Conservation (phyloP, 2,113 vertebrate genomes). For the Amazona guildingii region DNA sequence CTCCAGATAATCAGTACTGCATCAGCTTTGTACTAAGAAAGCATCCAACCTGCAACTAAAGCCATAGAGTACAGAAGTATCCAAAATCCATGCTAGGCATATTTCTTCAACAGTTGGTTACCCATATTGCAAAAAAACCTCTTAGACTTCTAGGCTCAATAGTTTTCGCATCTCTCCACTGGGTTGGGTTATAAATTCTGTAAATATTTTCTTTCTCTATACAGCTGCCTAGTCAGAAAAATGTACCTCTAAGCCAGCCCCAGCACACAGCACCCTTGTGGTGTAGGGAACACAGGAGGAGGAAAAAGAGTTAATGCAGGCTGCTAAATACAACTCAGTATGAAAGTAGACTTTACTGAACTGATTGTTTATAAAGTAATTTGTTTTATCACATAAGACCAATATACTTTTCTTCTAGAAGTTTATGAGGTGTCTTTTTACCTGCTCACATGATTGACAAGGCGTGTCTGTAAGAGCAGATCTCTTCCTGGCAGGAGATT, state of each 20-base stretch:
- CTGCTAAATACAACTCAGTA: neutral
- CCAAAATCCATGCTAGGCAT: neutral
- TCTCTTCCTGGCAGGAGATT: conserved; percentile 94
- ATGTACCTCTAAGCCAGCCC: neutral
- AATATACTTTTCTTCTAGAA: neutral
- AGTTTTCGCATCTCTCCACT: neutral
- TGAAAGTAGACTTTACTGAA: neutral
- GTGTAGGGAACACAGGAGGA: neutral
- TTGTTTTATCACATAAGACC: neutral
- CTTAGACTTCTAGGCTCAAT: neutral
- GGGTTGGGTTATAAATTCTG: neutral
- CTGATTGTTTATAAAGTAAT: neutral
- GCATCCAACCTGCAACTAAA: neutral
- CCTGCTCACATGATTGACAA: conserved; percentile 96
- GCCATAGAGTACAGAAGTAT: neutral
- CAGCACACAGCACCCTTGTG: neutral
- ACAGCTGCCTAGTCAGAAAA: neutral
- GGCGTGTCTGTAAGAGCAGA: conserved; percentile 89
- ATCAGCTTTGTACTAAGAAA: neutral
- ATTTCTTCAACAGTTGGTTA: neutral
- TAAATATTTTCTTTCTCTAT: neutral
- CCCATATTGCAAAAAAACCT: neutral
- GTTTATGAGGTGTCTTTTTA: conserved; percentile 25
- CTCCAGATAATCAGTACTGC: neutral
- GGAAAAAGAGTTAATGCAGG: neutral